Evolutionary conservation across 1,140 invertebrate genomes (phyloP).

Genomic region (Plectus sambesii): DNA sequence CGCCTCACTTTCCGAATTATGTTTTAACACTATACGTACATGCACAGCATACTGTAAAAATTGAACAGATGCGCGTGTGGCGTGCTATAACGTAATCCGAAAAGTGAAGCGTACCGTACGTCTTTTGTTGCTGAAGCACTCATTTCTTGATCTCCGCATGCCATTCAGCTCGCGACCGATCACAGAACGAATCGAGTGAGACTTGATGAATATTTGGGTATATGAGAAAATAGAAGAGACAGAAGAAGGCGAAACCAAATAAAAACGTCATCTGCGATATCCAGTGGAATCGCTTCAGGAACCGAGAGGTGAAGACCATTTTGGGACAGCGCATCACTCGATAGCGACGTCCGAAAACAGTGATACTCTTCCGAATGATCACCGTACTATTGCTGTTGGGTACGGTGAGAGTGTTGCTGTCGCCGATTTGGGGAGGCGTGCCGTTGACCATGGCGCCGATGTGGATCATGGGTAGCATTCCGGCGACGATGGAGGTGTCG

Average conservation of each 20-base stretch:
- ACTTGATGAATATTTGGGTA: conserved; percentile 37
- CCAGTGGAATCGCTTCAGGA: conserved; percentile 43
- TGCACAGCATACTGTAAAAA: no score
- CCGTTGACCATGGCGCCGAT: conserved; percentile 5
- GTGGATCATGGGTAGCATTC: conserved; percentile 12
- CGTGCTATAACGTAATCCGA: no score
- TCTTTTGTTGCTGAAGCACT: conserved; percentile 2
- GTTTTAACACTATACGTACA: no score
- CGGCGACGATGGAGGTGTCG: conserved; percentile 12
- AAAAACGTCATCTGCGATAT: conserved; percentile 44
- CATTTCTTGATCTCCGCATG: conserved; percentile 22
- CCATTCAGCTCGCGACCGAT: conserved; percentile 22
- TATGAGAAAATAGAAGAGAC: conserved; percentile 41
- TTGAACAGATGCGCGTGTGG: no score
- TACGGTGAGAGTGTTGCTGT: conserved; percentile 4
- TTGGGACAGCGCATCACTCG: conserved; percentile 15
- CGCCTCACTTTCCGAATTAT: no score
- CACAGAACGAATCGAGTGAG: conserved; percentile 35
- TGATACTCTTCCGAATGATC: conserved; percentile 1
- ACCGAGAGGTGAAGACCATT: conserved; percentile 28
- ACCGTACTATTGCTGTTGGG: conserved; percentile 7
- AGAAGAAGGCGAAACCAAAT: conserved; percentile 41
- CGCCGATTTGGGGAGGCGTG: conserved; percentile 5
- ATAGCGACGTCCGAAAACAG: conserved; percentile 15
- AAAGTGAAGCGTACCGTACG: no score